Conservation (phyloP, 2,888 invertebrate genomes). For the Acanthosepion lycidas region DNA sequence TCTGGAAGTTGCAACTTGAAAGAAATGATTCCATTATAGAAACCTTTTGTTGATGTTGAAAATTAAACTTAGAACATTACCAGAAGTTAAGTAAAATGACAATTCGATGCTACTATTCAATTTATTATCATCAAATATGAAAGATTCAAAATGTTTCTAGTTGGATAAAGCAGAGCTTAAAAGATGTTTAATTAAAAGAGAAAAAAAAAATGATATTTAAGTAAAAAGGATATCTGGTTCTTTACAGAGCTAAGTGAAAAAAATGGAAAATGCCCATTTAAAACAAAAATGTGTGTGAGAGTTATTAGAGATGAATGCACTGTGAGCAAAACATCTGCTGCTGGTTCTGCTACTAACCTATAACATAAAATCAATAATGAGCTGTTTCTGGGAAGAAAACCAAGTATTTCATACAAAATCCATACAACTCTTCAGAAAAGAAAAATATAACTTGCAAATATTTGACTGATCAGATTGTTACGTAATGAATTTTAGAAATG, state of each 20-base stretch:
- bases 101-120: not conserved
- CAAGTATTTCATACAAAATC: not conserved
- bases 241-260: not conserved
- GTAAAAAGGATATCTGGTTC: not conserved
- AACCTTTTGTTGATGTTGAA: not conserved
- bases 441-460: not conserved
- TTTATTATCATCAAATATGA: not conserved
- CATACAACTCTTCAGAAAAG: not conserved
- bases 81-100: not conserved
- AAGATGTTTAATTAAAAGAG: not conserved
- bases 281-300: not conserved
- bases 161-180: not conserved
- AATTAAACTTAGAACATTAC: not conserved
- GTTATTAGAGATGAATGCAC: not conserved
- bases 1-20: too few species aligned
- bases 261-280: not conserved
- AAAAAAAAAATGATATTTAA: not conserved
- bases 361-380: constrained; percentile 3
- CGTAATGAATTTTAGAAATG: not conserved
- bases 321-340: constrained; percentile 9
- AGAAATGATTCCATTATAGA: not conserved
- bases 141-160: not conserved
- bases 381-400: not conserved
- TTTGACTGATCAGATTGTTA: not conserved
- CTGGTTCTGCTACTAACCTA: constrained; percentile 14